Conservation (phyloP, 2,113 vertebrate genomes). For the Mustelus asterias region DNA sequence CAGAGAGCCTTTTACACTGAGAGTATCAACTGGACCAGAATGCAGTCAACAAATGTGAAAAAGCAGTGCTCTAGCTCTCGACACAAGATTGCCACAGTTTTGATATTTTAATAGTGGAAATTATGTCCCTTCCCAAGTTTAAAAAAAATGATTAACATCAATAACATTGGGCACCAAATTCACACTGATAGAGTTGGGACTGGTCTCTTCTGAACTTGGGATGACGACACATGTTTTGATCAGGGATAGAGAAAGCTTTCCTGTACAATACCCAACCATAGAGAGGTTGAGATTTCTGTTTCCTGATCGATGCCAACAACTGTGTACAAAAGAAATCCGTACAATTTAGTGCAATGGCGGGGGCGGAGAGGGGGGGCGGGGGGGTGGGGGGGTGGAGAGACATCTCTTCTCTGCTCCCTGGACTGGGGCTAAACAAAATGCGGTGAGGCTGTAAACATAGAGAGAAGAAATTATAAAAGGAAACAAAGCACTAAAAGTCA, state of each 20-base stretch:
- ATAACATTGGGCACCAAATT: background rate
- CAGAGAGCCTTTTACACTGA: background rate
- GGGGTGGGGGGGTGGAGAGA: background rate
- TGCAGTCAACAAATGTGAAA: background rate
- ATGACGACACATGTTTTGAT: background rate
- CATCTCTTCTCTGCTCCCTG: background rate
- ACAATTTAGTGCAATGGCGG: background rate
- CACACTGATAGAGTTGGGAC: background rate
- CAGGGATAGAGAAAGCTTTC: background rate
- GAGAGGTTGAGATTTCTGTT: background rate
- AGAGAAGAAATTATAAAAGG: background rate
- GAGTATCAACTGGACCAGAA: background rate
- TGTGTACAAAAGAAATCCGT: background rate
- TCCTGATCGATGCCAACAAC: background rate
- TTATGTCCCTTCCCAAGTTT: background rate
- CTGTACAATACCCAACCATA: background rate
- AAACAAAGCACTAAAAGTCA: background rate
- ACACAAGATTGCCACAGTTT: background rate
- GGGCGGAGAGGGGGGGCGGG: too few relatives aligned
- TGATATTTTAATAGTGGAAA: background rate
- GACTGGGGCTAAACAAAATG: background rate
- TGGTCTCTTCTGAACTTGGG: background rate
- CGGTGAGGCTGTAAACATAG: background rate
- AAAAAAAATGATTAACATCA: background rate
- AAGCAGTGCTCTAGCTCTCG: background rate